Conservation (phyloP, 2,888 invertebrate species). For the Dioctria rufipes region DNA sequence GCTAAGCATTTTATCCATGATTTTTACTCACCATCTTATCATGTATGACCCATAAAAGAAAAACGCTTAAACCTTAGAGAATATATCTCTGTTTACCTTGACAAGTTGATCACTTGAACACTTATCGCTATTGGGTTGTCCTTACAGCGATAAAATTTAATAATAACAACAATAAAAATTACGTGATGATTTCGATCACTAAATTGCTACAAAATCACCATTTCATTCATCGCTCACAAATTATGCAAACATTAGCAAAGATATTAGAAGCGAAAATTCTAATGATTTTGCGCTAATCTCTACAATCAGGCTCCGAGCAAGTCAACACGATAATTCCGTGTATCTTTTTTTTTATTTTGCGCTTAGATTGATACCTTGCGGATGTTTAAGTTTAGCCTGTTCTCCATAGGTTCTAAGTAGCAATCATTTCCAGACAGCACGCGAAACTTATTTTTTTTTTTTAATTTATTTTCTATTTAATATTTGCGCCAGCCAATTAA, state of each 20-base stretch:
- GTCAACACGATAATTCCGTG: constrained; percentile 47
- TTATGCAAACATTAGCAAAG: constrained; percentile 29
- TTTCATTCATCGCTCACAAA: constrained; percentile 23
- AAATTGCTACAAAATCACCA: constrained; percentile 32
- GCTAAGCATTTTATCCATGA: too few relatives aligned
- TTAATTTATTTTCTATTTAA: too few relatives aligned
- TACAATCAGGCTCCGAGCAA: constrained; percentile 21
- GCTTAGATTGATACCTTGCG: constrained; percentile 45
- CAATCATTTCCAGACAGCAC: constrained; percentile 26
- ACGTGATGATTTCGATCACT: not conserved
- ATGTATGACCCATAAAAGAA: too few relatives aligned
- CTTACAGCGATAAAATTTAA: too few relatives aligned
- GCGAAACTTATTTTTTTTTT: constrained; percentile 13
- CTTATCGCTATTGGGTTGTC: too few relatives aligned
- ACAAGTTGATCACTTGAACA: too few relatives aligned
- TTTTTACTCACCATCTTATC: too few relatives aligned
- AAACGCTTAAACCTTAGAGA: too few relatives aligned
- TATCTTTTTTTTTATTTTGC: not conserved
- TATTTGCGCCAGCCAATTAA: too few relatives aligned
- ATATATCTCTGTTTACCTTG: too few relatives aligned
- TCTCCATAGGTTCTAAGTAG: constrained; percentile 6
- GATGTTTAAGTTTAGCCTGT: constrained; percentile 4
- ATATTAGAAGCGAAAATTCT: constrained; percentile 40
- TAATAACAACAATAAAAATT: not conserved
- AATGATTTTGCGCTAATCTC: constrained; percentile 26